Conservation (phyloP, 2,113 vertebrate genomes). For the Gallinago paraguaiae region DNA sequence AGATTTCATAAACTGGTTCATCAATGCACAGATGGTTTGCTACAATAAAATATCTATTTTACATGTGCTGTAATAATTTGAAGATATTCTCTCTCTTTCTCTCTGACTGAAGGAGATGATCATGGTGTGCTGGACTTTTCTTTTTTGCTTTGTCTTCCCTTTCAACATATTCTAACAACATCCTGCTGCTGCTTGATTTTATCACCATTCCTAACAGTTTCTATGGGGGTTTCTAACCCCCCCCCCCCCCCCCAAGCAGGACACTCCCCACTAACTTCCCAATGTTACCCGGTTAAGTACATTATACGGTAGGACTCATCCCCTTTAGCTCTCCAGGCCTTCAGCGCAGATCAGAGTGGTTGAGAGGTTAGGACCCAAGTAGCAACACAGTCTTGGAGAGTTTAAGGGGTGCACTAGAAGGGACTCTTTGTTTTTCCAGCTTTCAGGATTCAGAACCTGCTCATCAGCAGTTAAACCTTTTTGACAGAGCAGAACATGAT, state of each 20-base stretch:
- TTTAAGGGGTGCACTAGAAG: not conserved
- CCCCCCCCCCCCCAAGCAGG: not conserved
- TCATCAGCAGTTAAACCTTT: conserved; percentile 40
- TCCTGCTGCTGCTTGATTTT: not conserved
- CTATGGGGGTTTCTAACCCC: not conserved
- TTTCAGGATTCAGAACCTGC: not conserved
- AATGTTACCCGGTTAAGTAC: not conserved
- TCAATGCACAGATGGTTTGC: not conserved
- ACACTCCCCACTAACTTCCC: not conserved
- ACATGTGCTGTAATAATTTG: not conserved
- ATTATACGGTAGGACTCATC: not conserved
- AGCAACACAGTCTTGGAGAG: not conserved
- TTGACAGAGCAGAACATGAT: conserved; percentile 49
- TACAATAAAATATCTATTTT: not conserved
- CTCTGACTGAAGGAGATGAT: not conserved
- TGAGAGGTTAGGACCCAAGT: not conserved
- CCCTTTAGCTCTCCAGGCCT: not conserved
- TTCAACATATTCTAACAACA: not conserved
- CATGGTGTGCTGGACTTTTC: not conserved
- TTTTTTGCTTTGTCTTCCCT: not conserved
- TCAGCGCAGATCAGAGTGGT: not conserved
- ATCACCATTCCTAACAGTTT: not conserved
- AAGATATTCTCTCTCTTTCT: not conserved
- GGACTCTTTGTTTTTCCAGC: not conserved
- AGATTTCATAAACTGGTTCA: not conserved